Conservation (phyloP, 2,797 vertebrate species). For the Adelosebastes latens region DNA sequence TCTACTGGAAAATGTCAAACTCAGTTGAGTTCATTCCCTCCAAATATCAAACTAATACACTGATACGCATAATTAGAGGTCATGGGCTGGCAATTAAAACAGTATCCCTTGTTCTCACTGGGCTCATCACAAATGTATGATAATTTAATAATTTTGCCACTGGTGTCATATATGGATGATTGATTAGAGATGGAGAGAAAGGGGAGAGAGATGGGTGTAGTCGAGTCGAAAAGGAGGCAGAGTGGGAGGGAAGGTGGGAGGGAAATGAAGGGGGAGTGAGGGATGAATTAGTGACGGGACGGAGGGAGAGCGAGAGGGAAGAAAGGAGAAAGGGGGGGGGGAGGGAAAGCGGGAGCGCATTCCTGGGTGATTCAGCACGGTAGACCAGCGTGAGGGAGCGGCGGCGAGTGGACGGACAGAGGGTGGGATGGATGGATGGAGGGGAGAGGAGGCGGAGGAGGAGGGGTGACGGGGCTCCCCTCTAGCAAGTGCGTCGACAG, state of each 20-base stretch:
- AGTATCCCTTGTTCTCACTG: slow-evolving; percentile 70
- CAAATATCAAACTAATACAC: slow-evolving; percentile 79
- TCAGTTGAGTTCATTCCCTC: slow-evolving; percentile 68
- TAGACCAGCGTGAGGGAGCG: slow-evolving; percentile 75
- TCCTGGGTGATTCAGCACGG: slow-evolving; percentile 83
- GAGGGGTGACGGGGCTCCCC: slow-evolving; percentile 74
- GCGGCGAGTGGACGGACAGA: slow-evolving; percentile 70
- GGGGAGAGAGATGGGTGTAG: slow-evolving; percentile 55
- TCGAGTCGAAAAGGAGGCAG: slow-evolving; percentile 52
- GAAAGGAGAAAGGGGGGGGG: slow-evolving; percentile 27
- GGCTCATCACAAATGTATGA: slow-evolving; percentile 76
- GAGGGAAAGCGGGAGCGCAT: slow-evolving; percentile 53
- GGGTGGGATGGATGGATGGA: slow-evolving; percentile 73
- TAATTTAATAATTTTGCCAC: slow-evolving; percentile 77
- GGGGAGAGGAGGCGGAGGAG: slow-evolving; percentile 22
- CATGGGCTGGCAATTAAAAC: slow-evolving; percentile 78
- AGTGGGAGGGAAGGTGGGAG: slow-evolving; percentile 64
- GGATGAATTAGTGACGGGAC: slow-evolving; percentile 71
- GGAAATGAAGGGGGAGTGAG: slow-evolving; percentile 46
- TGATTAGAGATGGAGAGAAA: slow-evolving; percentile 72
- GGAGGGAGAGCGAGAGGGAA: slow-evolving; percentile 45
- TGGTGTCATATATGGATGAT: slow-evolving; percentile 78
- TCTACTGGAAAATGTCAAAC: slow-evolving; percentile 75
- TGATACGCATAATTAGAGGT: slow-evolving; percentile 78
- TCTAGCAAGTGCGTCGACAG: slow-evolving; percentile 79